phyloP scores from a whole-genome alignment of 30 jellyfish, hydroid and myxozoan species.

The Chironex yamaguchii region DNA sequence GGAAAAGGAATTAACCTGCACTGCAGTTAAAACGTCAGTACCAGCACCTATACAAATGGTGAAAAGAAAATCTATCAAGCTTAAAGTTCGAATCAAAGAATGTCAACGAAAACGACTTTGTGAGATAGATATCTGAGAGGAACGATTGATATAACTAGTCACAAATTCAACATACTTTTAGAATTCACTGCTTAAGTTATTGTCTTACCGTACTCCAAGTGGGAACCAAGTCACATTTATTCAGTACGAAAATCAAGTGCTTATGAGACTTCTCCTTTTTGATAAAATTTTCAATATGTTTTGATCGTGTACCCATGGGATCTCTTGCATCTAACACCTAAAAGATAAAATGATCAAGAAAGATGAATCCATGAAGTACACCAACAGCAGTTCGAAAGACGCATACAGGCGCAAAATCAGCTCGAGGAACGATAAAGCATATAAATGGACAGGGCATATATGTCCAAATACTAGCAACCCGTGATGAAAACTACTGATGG shows the following conservation, averaged over 20 bases:
- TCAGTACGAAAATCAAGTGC: slow-evolving; percentile 89
- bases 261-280: slow-evolving; percentile 88
- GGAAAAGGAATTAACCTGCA: no score
- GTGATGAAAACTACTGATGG: no score
- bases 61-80: neutral
- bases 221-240: slow-evolving; percentile 99
- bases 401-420: neutral
- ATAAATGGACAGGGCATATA: no score
- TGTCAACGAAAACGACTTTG: neutral
- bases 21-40: no score
- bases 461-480: no score
- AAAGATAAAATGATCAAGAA: neutral
- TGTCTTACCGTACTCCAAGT: slow-evolving; percentile 95
- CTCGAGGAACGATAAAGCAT: no score
- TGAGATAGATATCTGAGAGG: neutral
- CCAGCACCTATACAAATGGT: no score
- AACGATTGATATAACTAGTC: neutral
- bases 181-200: no score
- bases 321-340: slow-evolving; percentile 99
- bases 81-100: neutral
- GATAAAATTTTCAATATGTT: slow-evolving; percentile 88
- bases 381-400: neutral
- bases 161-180: no score
- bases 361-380: neutral
- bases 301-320: slow-evolving; percentile 99